Conservation (phyloP, 2,113 vertebrate species). For the Gymnarchus niloticus region DNA sequence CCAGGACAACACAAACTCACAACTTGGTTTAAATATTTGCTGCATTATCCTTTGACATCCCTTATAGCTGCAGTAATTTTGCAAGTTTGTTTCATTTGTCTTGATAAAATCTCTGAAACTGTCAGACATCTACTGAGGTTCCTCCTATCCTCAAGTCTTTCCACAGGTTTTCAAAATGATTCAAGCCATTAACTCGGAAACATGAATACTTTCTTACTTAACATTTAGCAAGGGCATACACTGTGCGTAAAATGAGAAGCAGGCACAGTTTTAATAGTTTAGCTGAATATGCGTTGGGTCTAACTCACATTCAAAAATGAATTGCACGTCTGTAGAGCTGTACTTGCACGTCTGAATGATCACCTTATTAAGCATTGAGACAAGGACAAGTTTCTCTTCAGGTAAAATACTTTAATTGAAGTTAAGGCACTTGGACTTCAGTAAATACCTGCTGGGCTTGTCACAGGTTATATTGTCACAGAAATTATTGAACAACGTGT, state of each 20-base stretch:
- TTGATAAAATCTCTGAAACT: background rate
- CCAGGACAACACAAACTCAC: background rate
- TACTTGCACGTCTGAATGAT: background rate
- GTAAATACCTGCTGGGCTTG: background rate
- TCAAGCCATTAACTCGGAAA: background rate
- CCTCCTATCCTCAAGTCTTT: background rate
- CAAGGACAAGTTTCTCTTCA: background rate
- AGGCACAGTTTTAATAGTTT: background rate
- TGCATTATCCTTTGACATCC: background rate
- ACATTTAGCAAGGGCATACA: background rate
- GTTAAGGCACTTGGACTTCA: background rate
- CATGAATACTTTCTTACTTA: background rate
- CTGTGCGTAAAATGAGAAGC: background rate
- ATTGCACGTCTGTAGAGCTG: background rate
- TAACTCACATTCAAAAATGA: background rate
- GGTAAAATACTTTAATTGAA: background rate
- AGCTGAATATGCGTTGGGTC: background rate
- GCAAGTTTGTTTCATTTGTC: background rate
- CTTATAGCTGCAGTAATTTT: background rate
- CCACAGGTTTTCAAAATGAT: background rate
- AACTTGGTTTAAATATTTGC: background rate
- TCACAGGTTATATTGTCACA: background rate
- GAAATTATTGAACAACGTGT: background rate
- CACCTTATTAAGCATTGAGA: background rate
- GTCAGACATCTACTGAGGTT: background rate